Percentiles rank a stretch among this genome's conserved stretches.
Evolutionary conservation across 2,888 invertebrate species (phyloP).

Genomic region (Drosophila meridiana): DNA sequence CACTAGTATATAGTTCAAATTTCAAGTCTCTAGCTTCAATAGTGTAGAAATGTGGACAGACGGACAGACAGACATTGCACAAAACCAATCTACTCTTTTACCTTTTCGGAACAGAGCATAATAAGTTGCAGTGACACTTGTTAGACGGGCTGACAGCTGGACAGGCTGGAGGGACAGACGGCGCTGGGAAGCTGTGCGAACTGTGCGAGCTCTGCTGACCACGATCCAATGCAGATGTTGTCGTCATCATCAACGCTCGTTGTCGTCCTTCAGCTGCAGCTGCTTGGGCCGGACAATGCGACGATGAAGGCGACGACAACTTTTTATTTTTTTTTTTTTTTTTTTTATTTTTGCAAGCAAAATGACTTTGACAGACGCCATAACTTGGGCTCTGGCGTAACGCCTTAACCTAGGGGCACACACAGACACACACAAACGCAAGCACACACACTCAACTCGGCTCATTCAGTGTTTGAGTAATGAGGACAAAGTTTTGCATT

Average conservation of each 20-base stretch:
- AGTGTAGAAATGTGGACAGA: too few species aligned
- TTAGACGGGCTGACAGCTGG: constrained; percentile 79
- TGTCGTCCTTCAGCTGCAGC: constrained; percentile 71
- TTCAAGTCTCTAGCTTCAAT: too few species aligned
- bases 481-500: constrained; percentile 81
- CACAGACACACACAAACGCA: constrained; percentile 22
- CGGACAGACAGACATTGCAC: too few species aligned
- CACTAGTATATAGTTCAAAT: too few species aligned
- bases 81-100: too few species aligned
- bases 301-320: constrained; percentile 60
- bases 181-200: constrained; percentile 43
- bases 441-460: background rate
- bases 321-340: constrained; percentile 31
- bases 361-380: constrained; percentile 80
- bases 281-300: constrained; percentile 67
- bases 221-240: constrained; percentile 74
- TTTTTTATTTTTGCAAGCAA: constrained; percentile 46
- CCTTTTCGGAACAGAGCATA: constrained; percentile 9
- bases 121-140: constrained; percentile 78
- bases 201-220: constrained; percentile 48
- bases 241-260: constrained; percentile 65
- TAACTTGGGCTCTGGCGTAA: constrained; percentile 73
- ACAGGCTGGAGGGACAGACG: constrained; percentile 39
- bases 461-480: constrained; percentile 60
- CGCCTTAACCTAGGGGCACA: constrained; percentile 75